Evolutionary conservation across 2,797 vertebrate species (phyloP), one percentile per base, ranked within the genome.

Genomic region (Rhinichthys osculus): DNA sequence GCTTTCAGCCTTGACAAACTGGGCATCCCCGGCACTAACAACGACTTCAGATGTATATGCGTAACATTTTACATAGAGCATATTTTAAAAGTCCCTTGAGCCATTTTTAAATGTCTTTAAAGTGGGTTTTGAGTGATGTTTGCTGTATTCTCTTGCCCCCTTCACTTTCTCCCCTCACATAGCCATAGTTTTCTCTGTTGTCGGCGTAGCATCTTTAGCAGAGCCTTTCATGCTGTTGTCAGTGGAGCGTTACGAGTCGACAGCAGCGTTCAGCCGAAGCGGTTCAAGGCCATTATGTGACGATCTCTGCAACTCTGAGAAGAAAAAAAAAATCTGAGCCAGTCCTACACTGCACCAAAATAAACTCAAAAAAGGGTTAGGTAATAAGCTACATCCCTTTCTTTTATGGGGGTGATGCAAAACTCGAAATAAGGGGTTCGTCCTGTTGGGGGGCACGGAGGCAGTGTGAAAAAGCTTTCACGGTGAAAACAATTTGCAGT

Each of bases 251-350:
- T 81, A 70, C 52, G 47, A 84, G 78, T 62, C 44, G 86, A 87
- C 87, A 85, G 81, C 81, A 73, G 85, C 78, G 52, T 66, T 90
- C 85, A 85, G 72, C 83, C 87, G 77, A 84, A 88, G 57, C 78
- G 38, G 72, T 86, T 85, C 81, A 87, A 88, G 84, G 87, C 86
- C 85, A 90, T 87, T 87, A 84, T 87, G 85, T 14, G 42, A 50
- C 44, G 83, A 90, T 87, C 47, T 85, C 83, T 81, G 67, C 74
- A 81, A 82, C 74, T 86, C 81, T 67, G 23, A 44, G 19, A 27
- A 83, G 13, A 67, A 66, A 67, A 74, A 67, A 74, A 67, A 67
- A 64, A 44, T 62, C 52, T 70, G 69, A 82, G 42, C 74, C 35
- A 44, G 76, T 72, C 64, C 21, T 14, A 35, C 44, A 64, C 72